These are phyloP conservation scores for Neoitamus cyanurus DNA, from an alignment of 2,888 invertebrate genomes.

Conservation along the genomic window DNA sequence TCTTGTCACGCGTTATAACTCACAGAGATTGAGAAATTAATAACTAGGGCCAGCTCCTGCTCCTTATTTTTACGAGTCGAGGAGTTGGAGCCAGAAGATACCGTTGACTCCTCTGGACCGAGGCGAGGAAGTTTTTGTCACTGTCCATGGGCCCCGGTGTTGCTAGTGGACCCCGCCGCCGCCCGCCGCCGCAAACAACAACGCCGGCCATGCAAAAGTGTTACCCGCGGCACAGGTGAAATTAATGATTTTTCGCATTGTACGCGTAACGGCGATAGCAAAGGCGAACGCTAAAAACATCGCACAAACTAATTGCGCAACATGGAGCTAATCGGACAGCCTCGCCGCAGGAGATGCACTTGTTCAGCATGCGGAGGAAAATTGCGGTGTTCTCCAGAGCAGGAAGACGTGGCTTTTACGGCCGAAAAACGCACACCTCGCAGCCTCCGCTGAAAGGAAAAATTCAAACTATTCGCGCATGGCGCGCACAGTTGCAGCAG, in stretches of 20 bases:
- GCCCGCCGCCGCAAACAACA: not conserved
- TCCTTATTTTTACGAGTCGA: not conserved
- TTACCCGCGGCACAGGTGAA: not conserved
- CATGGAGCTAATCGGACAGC: conserved; percentile 32
- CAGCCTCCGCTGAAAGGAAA: not conserved
- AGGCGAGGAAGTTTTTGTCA: not conserved
- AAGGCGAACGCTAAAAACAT: conserved; percentile 35
- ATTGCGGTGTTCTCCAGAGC: not conserved
- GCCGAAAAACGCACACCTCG: conserved; percentile 39
- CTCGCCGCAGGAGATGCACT: conserved; percentile 41
- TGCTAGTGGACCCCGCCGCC: not conserved
- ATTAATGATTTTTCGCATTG: conserved; percentile 37
- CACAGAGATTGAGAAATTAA: not conserved
- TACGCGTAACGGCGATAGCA: not conserved
- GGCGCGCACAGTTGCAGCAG: not conserved
- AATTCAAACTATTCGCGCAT: conserved; percentile 29
- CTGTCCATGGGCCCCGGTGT: not conserved
- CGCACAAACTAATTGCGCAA: conserved; percentile 30
- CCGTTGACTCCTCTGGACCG: not conserved
- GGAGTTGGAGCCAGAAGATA: not conserved
- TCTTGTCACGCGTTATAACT: not conserved
- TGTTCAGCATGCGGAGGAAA: conserved; percentile 29
- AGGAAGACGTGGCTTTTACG: not conserved
- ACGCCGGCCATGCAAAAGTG: not conserved
- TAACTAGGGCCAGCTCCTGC: not conserved